Base-by-base conservation (phyloP, 2,888 invertebrate species). In the Aromia moschata region DNA sequence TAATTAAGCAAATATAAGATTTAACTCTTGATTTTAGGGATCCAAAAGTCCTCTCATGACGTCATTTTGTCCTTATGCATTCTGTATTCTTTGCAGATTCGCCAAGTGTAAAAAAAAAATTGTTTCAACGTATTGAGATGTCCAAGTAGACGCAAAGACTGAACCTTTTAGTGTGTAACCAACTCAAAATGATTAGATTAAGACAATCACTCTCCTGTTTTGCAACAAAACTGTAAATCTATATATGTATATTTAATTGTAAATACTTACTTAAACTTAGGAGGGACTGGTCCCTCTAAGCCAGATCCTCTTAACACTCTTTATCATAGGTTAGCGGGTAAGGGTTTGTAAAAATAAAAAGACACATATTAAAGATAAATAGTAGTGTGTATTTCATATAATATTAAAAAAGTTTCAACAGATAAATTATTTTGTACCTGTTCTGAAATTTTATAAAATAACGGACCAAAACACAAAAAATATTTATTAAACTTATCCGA, bases 391-490 rank as follows among this genome's bases (percentile, higher is more conserved):
- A 52, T 52, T 52, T 52, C 40, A 52, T 52, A 52, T 41, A 41
- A 52, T 52, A 38, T 49, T 11, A 52, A 52, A n/a, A 52, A 52
- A 41, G 52, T 30, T 52, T 52, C 41, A 41, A 52, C 52, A 52
- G 52, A 52, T 52, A 52, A 41, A 52, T 52, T 52, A 52, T 52
- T 52, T 52, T 52, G 52, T 52, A 52, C 52, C 52, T 52, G 52
- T 52, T 52, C 52, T 52, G 41, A 52, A 31, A 52, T 52, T 52
- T 52, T 52, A 52, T 52, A 52, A 52, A 52, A 52, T 52, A 41
- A 52, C 25, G 52, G 52, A 52, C 52, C 52, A 52, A 52, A 52
- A 52, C 41, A 52, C 52, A 52, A 52, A 52, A 52, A 52, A 52
- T 52, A 52, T 52, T 52, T 52, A 52, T 41, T 52, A 31, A 52